Percentiles rank a stretch among this genome's conserved stretches.
Conservation (phyloP, 2,888 invertebrate genomes). For the Theretra japonica region DNA sequence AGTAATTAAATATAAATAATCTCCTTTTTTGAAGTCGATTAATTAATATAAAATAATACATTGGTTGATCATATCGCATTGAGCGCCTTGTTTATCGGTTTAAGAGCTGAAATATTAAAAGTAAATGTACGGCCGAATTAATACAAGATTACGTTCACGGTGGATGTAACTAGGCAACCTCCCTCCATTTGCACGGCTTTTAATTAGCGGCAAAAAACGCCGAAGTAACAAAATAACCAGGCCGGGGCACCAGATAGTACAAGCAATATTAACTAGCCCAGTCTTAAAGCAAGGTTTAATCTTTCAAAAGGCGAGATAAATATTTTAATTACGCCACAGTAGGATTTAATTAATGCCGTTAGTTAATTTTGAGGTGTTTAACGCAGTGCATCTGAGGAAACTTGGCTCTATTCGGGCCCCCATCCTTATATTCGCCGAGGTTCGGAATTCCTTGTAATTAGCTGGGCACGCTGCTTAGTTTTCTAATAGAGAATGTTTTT, state of each 20-base stretch:
- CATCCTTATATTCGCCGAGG: not conserved
- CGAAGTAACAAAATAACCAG: conserved; percentile 2
- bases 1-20: too few relatives aligned
- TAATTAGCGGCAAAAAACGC: conserved; percentile 13
- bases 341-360: conserved; percentile 18
- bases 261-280: conserved; percentile 11
- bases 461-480: not conserved
- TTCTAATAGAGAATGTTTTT: not conserved
- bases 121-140: not conserved
- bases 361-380: conserved; percentile 19
- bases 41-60: too few relatives aligned
- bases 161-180: not conserved
- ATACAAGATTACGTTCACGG: not conserved
- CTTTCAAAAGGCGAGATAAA: conserved; percentile 19
- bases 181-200: not conserved
- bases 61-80: too few relatives aligned
- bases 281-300: conserved; percentile 18
- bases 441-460: not conserved
- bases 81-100: not conserved
- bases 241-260: not conserved
- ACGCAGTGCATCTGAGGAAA: not conserved
- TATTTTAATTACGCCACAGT: conserved; percentile 23
- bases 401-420: not conserved
- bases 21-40: too few relatives aligned
- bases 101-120: not conserved